Percentiles rank a stretch among this genome's conserved stretches.
These are phyloP conservation scores for Pseudochirops cupreus DNA, from an alignment of 2,797 vertebrate genomes.

Conservation along the genomic window DNA sequence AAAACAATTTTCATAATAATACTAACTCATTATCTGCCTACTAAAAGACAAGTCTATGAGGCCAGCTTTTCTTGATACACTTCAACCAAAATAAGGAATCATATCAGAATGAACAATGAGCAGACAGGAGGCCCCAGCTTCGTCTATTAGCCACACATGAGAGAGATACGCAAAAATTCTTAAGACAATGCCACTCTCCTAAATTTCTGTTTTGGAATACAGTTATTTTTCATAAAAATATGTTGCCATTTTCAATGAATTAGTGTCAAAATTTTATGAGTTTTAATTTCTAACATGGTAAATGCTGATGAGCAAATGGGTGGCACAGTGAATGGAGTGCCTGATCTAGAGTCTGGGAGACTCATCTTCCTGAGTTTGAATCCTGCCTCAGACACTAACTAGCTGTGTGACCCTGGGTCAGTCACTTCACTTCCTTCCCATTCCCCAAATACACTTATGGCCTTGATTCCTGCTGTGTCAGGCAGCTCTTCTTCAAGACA, in stretches of 20 bases:
- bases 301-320: no score
- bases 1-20: neutral
- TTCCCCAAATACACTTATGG: neutral
- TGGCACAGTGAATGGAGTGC: neutral
- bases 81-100: no score
- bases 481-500: no score
- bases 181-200: no score
- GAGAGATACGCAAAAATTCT: no score
- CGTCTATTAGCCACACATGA: no score
- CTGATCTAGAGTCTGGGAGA: neutral
- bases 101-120: no score
- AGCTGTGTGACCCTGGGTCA: neutral
- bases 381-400: neutral
- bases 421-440: neutral
- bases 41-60: no score
- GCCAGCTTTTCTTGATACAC: neutral
- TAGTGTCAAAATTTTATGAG: neutral
- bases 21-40: no score
- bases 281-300: neutral
- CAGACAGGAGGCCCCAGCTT: no score
- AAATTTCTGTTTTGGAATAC: no score
- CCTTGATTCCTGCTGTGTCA: no score
- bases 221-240: neutral
- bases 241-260: neutral
- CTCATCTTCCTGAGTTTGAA: neutral